Percentiles rank a stretch among this genome's conserved stretches.
Evolutionary conservation across 2,797 vertebrate species (phyloP).

Genomic region (Helicolenus hilgendorfi): DNA sequence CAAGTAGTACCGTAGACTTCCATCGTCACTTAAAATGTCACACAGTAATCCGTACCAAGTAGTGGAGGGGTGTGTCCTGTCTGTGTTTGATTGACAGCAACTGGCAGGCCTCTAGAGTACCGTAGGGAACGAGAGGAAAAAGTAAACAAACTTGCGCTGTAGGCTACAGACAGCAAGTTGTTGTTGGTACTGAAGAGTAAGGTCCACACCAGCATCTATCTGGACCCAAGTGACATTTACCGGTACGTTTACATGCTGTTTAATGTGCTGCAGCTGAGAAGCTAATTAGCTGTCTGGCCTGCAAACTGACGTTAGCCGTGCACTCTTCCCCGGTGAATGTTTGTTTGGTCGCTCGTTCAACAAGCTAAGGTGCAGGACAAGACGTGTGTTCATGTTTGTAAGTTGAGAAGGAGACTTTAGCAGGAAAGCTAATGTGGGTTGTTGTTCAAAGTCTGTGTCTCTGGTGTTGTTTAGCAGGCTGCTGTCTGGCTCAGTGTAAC

Average conservation of each 20-base stretch:
- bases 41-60: background rate
- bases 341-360: background rate
- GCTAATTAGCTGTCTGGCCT: background rate
- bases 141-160: background rate
- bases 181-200: background rate
- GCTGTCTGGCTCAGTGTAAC: background rate
- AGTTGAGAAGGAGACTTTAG: background rate
- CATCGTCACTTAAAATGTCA: background rate
- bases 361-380: background rate
- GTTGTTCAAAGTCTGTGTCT: background rate
- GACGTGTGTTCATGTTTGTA: background rate
- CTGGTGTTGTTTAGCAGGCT: background rate
- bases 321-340: background rate
- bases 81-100: background rate
- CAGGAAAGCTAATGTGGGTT: background rate
- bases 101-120: background rate
- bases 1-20: background rate
- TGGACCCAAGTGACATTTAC: background rate
- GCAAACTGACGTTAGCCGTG: background rate
- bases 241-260: slow-evolving; percentile 2
- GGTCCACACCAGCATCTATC: background rate
- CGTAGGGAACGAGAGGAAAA: background rate
- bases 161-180: background rate
- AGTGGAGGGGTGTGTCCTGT: background rate
- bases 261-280: background rate